phyloP scores from a whole-genome alignment of 2,797 vertebrate genomes.

The Myotis pilosus region DNA sequence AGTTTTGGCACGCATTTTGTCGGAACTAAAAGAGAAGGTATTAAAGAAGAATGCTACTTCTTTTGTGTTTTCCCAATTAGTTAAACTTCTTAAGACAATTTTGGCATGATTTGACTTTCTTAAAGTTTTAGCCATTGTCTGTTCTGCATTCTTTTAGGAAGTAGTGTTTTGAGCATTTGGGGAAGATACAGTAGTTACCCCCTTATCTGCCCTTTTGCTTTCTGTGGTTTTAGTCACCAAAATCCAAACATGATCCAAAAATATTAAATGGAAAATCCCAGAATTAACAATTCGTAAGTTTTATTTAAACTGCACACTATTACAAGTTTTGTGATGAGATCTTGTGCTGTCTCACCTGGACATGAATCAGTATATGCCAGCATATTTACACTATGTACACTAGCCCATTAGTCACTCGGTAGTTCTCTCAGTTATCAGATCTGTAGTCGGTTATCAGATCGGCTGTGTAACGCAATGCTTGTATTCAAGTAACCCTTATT shows the following conservation, averaged over 20 bases:
- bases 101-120: neutral
- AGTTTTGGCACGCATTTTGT: conserved; percentile 87
- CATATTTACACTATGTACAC: neutral
- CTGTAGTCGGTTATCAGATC: neutral
- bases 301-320: neutral
- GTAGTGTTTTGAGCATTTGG: conserved; percentile 5
- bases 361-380: neutral
- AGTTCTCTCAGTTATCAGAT: neutral
- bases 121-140: neutral
- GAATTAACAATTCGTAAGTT: neutral
- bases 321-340: neutral
- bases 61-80: neutral
- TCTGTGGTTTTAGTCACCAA: neutral
- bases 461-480: neutral
- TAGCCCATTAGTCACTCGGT: neutral
- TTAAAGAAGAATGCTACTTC: neutral
- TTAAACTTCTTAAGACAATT: neutral
- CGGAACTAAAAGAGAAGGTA: conserved; percentile 90
- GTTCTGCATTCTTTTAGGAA: neutral
- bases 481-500: neutral
- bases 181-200: neutral
- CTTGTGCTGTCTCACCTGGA: neutral
- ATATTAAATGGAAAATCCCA: neutral
- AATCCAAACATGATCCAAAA: neutral
- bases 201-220: neutral